These are phyloP conservation scores for Parnassius smintheus DNA, from an alignment of 2,888 invertebrate genomes.

Conservation along the genomic window DNA sequence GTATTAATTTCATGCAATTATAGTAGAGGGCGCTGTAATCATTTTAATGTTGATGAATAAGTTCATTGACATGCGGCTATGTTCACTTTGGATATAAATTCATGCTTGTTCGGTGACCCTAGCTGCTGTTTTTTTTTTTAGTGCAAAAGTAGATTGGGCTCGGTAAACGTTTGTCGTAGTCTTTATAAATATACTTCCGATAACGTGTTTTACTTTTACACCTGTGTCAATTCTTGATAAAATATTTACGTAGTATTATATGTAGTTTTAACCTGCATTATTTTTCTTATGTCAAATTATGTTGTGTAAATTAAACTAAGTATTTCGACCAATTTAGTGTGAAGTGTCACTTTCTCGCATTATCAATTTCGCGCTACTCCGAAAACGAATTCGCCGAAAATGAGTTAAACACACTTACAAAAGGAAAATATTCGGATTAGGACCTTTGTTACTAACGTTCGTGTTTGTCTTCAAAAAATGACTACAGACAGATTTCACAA, in stretches of 20 bases:
- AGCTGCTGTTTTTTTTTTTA: constrained; percentile 8
- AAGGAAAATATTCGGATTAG: constrained; percentile 5
- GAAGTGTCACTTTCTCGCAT: constrained; percentile 68
- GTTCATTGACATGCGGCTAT: constrained; percentile 38
- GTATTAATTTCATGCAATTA: not conserved
- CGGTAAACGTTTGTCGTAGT: constrained; percentile 30
- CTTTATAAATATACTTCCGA: constrained; percentile 21
- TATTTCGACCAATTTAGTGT: constrained; percentile 39
- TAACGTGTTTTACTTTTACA: constrained; percentile 24
- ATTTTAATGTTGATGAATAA: constrained; percentile 10
- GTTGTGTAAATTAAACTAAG: constrained; percentile 30
- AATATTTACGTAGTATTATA: constrained; percentile 10
- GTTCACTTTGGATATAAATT: constrained; percentile 24
- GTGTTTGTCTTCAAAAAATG: constrained; percentile 51
- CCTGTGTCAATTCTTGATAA: constrained; percentile 12
- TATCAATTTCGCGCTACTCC: constrained; percentile 62
- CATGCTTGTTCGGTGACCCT: constrained; percentile 29
- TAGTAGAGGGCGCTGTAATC: constrained; percentile 36
- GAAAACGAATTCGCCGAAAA: constrained; percentile 57
- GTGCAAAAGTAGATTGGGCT: constrained; percentile 26
- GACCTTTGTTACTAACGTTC: constrained; percentile 8
- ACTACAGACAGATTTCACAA: constrained; percentile 83
- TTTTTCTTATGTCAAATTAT: constrained; percentile 25
- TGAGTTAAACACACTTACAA: constrained; percentile 64
- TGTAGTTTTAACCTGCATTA: constrained; percentile 6